phyloP scores from a whole-genome alignment of 2,888 invertebrate species.

The Papilio protenor region DNA sequence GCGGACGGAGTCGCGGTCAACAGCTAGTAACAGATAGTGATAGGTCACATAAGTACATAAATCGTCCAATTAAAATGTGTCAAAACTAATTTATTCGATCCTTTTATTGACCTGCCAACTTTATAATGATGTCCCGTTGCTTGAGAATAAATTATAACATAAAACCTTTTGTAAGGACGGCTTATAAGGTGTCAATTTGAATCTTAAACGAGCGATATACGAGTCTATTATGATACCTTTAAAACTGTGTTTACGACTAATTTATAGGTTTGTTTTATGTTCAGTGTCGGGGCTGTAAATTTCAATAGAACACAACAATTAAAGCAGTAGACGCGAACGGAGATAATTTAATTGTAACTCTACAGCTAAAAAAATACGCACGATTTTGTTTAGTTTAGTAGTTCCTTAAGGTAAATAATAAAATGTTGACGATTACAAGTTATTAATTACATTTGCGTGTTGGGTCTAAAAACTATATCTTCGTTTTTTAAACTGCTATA shows the following conservation, averaged over 20 bases:
- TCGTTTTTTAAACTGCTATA: too few relatives aligned
- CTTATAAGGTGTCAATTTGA: slow-evolving; percentile 34
- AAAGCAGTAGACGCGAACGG: slow-evolving; percentile 29
- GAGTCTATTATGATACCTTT: slow-evolving; percentile 42
- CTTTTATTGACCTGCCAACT: slow-evolving; percentile 52
- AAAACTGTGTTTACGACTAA: slow-evolving; percentile 45
- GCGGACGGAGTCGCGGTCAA: too few relatives aligned
- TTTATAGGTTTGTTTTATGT: slow-evolving; percentile 44
- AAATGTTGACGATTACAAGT: too few relatives aligned
- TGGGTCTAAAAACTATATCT: too few relatives aligned
- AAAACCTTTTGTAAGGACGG: slow-evolving; percentile 6
- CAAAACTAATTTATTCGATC: slow-evolving; percentile 32
- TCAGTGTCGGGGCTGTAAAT: slow-evolving; percentile 40
- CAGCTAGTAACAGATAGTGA: too few relatives aligned
- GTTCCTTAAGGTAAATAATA: too few relatives aligned
- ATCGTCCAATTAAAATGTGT: too few relatives aligned
- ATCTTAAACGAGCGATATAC: slow-evolving; percentile 43
- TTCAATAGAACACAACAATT: slow-evolving; percentile 39
- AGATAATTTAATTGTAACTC: slow-evolving; percentile 18
- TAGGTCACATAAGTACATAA: too few relatives aligned
- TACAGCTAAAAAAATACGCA: neutral
- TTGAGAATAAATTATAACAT: slow-evolving; percentile 37
- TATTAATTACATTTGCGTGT: too few relatives aligned
- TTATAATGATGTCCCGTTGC: slow-evolving; percentile 49
- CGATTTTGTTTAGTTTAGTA: too few relatives aligned